phyloP scores from a whole-genome alignment of 2,888 invertebrate genomes.

The Tridacna crocea region DNA sequence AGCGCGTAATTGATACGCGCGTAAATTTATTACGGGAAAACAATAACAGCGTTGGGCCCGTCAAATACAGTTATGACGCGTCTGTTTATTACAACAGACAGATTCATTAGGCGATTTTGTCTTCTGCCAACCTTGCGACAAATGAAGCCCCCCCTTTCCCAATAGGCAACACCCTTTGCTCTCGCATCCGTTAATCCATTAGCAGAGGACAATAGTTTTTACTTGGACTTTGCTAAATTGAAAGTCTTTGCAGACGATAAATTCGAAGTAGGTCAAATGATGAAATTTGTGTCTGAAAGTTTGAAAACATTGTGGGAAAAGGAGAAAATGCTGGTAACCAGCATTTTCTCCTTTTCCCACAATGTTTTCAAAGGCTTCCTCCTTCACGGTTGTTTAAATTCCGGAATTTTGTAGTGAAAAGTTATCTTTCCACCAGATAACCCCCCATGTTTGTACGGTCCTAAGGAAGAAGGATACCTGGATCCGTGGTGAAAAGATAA shows the following conservation, averaged over 20 bases:
- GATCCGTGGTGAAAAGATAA: no score
- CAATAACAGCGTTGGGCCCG: constrained; percentile 3
- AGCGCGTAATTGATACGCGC: constrained; percentile 10
- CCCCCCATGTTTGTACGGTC: no score
- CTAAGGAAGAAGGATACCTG: no score
- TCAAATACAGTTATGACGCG: constrained; percentile 8
- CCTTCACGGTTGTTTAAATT: background rate
- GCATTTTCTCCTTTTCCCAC: background rate
- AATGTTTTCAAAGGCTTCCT: background rate
- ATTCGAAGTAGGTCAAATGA: no score
- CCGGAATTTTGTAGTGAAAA: background rate
- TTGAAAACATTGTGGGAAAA: background rate
- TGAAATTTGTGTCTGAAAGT: background rate
- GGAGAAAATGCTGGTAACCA: background rate
- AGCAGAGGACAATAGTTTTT: no score
- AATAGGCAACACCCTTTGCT: background rate
- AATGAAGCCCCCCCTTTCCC: background rate
- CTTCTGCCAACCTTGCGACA: background rate
- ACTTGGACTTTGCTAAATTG: no score
- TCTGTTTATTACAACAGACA: constrained; percentile 15
- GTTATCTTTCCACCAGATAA: background rate
- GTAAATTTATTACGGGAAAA: constrained; percentile 23
- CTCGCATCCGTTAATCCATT: no score
- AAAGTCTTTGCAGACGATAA: background rate
- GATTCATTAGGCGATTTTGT: background rate